These are phyloP conservation scores for Tenualosa thibaudeaui DNA, from an alignment of 2,797 vertebrate species.

Conservation along the genomic window DNA sequence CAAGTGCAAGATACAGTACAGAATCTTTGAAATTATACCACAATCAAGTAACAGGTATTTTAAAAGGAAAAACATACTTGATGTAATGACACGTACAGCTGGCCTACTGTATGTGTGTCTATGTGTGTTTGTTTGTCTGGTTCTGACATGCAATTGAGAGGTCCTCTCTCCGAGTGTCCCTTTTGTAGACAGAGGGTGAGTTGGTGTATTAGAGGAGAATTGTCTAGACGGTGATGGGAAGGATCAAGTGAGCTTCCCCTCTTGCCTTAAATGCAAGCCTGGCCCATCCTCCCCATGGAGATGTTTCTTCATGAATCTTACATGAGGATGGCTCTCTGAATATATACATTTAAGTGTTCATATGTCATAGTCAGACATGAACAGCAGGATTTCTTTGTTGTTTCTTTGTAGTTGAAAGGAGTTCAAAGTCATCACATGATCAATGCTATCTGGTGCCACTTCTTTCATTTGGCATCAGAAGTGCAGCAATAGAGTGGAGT, in stretches of 20 bases:
- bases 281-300: not conserved
- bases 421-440: not conserved
- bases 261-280: not conserved
- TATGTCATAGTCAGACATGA: not conserved
- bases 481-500: not conserved
- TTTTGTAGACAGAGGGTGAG: not conserved
- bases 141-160: not conserved
- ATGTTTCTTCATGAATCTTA: slow-evolving; percentile 5
- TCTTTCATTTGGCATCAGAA: not conserved
- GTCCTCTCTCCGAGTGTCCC: not conserved
- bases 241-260: not conserved
- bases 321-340: not conserved
- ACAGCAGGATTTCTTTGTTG: not conserved
- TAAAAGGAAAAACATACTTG: too few relatives aligned
- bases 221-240: not conserved
- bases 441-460: not conserved
- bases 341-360: slow-evolving; percentile 1
- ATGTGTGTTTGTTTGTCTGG: not conserved
- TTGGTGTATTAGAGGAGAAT: not conserved
- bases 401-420: not conserved
- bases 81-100: too few relatives aligned
- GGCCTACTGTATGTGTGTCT: too few relatives aligned
- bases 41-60: too few relatives aligned
- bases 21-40: too few relatives aligned
- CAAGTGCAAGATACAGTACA: too few relatives aligned